Conservation (phyloP, 2,797 vertebrate species). For the Glyptemys insculpta region DNA sequence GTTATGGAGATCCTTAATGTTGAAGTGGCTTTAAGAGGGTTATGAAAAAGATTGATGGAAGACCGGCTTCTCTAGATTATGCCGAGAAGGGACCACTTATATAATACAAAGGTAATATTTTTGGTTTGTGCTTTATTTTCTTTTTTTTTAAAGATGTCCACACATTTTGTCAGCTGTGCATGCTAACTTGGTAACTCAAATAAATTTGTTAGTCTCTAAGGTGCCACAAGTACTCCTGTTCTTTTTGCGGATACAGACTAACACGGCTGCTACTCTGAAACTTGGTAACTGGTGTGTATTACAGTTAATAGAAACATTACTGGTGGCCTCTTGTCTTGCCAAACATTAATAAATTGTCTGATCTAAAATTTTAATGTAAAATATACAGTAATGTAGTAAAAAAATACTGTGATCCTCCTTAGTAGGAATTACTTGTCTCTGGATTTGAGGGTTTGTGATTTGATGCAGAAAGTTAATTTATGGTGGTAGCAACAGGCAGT, state of each 20-base stretch:
- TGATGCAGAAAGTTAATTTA: not conserved
- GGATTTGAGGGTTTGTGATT: not conserved
- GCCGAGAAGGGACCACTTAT: slow-evolving; percentile 13
- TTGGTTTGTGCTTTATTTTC: not conserved
- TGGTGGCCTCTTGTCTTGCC: not conserved
- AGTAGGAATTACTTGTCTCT: not conserved
- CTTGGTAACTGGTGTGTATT: not conserved
- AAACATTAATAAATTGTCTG: slow-evolving; percentile 10
- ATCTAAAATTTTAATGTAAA: slow-evolving; percentile 27
- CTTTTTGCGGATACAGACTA: too few relatives aligned
- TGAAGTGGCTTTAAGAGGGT: slow-evolving; percentile 50
- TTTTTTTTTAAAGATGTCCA: not conserved
- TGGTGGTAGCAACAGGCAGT: not conserved
- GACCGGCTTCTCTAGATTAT: not conserved
- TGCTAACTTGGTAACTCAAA: not conserved
- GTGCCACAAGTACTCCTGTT: too few relatives aligned
- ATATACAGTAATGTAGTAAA: slow-evolving; percentile 11
- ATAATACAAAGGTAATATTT: slow-evolving; percentile 13
- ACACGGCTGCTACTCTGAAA: not conserved
- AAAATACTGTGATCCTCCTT: not conserved
- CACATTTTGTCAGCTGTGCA: slow-evolving; percentile 46
- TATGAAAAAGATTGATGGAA: slow-evolving; percentile 56
- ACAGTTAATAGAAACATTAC: slow-evolving; percentile 5
- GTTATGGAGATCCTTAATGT: slow-evolving; percentile 32
- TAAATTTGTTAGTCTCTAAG: too few relatives aligned